phyloP scores from a whole-genome alignment of 2,797 vertebrate genomes.

The Clamator glandarius region DNA sequence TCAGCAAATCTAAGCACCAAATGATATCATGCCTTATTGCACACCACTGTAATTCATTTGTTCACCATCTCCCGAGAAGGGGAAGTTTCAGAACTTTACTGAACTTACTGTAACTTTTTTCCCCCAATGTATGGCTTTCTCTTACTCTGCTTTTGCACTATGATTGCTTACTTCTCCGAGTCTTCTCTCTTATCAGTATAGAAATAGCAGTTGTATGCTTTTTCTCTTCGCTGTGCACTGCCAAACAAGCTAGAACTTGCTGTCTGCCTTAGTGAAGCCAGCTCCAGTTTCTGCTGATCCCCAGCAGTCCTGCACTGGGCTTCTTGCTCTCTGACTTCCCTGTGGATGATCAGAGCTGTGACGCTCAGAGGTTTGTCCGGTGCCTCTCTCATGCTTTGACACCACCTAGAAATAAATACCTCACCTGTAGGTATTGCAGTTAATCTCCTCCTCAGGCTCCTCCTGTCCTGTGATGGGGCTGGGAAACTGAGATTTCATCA shows the following conservation, averaged over 20 bases:
- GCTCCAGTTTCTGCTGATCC: background rate
- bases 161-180: background rate
- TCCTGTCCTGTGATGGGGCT: background rate
- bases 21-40: constrained; percentile 34
- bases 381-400: background rate
- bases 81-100: background rate
- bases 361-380: background rate
- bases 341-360: background rate
- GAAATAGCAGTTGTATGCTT: background rate
- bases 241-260: constrained; percentile 22
- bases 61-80: background rate
- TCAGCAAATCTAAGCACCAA: constrained; percentile 37
- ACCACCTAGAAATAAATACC: background rate
- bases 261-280: background rate
- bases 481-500: background rate
- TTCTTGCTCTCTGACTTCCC: background rate
- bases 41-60: background rate
- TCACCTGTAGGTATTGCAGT: background rate
- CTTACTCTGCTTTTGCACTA: background rate
- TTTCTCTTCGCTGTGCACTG: background rate
- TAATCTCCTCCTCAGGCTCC: background rate
- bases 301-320: background rate
- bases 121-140: background rate
- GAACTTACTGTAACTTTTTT: background rate
- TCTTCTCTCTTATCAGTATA: background rate